Percentiles rank a stretch among this genome's conserved stretches.
phyloP scores from a whole-genome alignment of 2,888 invertebrate genomes.

The Diplolepis rosae region DNA sequence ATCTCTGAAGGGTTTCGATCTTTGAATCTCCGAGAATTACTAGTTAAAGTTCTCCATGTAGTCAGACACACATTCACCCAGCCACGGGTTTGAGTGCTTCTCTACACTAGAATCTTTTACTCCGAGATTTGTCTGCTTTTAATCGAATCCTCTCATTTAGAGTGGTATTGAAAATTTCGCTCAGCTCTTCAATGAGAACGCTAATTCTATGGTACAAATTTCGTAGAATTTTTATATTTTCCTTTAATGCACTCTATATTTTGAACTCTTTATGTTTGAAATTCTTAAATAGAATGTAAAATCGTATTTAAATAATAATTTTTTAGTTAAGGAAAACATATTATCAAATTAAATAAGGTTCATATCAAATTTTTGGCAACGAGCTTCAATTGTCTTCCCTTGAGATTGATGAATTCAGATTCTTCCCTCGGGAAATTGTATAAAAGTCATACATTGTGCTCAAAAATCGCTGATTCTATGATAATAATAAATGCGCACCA shows the following conservation, averaged over 20 bases:
- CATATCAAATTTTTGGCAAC: conserved; percentile 46
- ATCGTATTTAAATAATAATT: background rate
- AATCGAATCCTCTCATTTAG: conserved; percentile 30
- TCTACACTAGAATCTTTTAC: conserved; percentile 4
- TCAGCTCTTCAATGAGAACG: background rate
- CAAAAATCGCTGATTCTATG: background rate
- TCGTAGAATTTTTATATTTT: background rate
- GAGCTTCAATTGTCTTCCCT: background rate
- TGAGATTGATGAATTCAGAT: conserved; percentile 9
- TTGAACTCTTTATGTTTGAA: background rate
- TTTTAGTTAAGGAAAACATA: background rate
- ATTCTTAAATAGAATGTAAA: background rate
- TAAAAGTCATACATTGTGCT: background rate
- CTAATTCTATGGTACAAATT: background rate
- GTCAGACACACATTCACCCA: background rate
- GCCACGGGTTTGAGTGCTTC: background rate
- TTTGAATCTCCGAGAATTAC: conserved; percentile 24
- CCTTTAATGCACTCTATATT: too few species aligned
- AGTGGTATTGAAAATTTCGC: conserved; percentile 14
- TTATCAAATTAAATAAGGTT: background rate
- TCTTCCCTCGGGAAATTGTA: conserved; percentile 2
- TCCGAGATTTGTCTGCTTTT: conserved; percentile 17
- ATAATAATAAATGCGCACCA: too few species aligned
- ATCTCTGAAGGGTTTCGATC: conserved; percentile 33
- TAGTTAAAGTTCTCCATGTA: conserved; percentile 7